Conservation (phyloP, 2,797 vertebrate species). For the Valencia hispanica region DNA sequence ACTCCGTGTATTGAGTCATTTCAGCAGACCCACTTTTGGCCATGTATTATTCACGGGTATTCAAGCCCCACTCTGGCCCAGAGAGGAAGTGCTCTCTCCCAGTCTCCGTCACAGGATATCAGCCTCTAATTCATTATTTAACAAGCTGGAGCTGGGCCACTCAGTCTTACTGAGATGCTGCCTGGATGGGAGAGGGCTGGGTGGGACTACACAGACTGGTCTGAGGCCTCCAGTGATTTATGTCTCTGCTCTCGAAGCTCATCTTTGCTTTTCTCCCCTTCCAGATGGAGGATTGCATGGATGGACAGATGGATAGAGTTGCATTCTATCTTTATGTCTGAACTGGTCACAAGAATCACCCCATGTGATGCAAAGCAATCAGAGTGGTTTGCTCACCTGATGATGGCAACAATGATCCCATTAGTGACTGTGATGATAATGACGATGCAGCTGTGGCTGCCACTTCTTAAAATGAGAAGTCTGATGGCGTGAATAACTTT, state of each 20-base stretch:
- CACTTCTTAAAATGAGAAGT: conserved; percentile 17
- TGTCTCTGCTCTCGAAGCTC: conserved; percentile 74
- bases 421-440: conserved; percentile 40
- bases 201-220: conserved; percentile 55
- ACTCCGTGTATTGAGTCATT: conserved; percentile 98
- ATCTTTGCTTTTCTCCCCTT: conserved; percentile 38
- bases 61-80: conserved; percentile 96
- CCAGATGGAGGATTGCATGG: conserved; percentile 25
- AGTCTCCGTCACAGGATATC: conserved; percentile 96
- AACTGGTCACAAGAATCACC: conserved; percentile 21
- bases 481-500: conserved; percentile 16
- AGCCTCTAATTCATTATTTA: conserved; percentile 99
- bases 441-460: conserved; percentile 36
- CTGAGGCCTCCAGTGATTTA: conserved; percentile 85
- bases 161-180: conserved; percentile 80
- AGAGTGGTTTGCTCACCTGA: conserved; percentile 46
- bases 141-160: conserved; percentile 93
- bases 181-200: conserved; percentile 65
- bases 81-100: conserved; percentile 99
- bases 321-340: conserved; percentile 19
- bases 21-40: conserved; percentile 96
- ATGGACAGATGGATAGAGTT: conserved; percentile 27
- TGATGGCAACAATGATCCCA: conserved; percentile 29
- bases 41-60: conserved; percentile 99
- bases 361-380: conserved; percentile 26